Base-by-base conservation (phyloP, 2,113 vertebrate species). In the Uropsilus gracilis region DNA sequence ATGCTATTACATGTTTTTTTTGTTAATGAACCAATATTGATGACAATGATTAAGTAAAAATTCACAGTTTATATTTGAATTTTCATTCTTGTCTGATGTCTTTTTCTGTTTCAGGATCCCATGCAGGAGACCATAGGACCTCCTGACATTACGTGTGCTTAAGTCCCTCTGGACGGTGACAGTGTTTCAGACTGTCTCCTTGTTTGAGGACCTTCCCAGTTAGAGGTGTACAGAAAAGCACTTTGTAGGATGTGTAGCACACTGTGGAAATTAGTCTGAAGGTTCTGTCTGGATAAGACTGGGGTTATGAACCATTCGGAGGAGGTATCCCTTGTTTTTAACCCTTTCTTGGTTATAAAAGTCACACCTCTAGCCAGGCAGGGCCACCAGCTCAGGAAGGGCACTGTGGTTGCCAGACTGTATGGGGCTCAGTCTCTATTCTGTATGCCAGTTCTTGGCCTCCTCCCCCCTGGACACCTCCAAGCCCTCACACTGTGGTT, bases 371-470 rank as follows among this genome's bases (percentile, higher is more conserved):
- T 46, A 30, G n/a, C 2, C 32, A 2, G 28, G 28, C 57, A 28
- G 28, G 24, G 37, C 5, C 5, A 8, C 28, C 2, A 32, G 20
- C n/a, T 13, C 44, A 26, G 42, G n/a, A 59, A 72, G 14, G n/a
- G 1, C 64, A 28, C 28, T 18, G 1, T 8, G n/a, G 46, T 14
- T 2, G 50, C 30, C 13, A 6, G 2, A 10, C 8, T n/a, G 42
- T 34, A 6, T 4, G 1, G 28, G 22, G 18, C 37, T 18, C 0
- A 34, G 61, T 20, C 8, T 30, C 39, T 24, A 3, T 0, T 3
- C 18, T 1, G 22, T n/a, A n/a, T n/a, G n/a, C n/a, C n/a, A n/a
- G n/a, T n/a, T 14, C 1, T 55, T 4, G 14, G 2, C 18, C 22
- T 30, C 26, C 59, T 61, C 9, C 0, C 32, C 37, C 34, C 28